phyloP scores from a whole-genome alignment of 2,113 vertebrate species.

The Bubo blakistoni region DNA sequence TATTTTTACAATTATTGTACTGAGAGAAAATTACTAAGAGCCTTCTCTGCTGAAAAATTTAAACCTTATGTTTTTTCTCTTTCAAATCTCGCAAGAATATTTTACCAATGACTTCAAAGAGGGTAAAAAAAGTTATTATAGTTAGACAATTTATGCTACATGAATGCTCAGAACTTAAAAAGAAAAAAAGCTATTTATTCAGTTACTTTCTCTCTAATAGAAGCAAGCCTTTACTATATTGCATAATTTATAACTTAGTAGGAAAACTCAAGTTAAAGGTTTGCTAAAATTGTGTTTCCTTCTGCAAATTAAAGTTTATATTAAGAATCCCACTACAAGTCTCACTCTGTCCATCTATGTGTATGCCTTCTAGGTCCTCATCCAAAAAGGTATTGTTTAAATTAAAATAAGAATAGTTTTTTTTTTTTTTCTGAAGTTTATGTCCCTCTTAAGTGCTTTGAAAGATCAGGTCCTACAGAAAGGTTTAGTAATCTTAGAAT shows the following conservation, averaged over 20 bases:
- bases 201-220: not conserved
- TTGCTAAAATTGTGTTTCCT: not conserved
- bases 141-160: not conserved
- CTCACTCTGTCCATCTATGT: not conserved
- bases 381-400: not conserved
- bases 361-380: not conserved
- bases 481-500: not conserved
- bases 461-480: not conserved
- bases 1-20: conserved; percentile 43
- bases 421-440: not conserved
- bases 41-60: not conserved
- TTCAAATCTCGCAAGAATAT: conserved; percentile 7
- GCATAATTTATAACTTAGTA: conserved; percentile 1
- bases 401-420: not conserved
- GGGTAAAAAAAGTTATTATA: not conserved
- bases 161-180: not conserved
- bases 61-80: not conserved
- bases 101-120: conserved; percentile 2
- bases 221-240: not conserved
- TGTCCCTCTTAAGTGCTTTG: not conserved
- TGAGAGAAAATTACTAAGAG: not conserved
- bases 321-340: not conserved
- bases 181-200: not conserved
- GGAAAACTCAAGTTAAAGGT: not conserved
- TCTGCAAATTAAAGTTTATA: not conserved